Evolutionary conservation across 2,888 invertebrate genomes (phyloP).

Genomic region (Baccha elongata): DNA sequence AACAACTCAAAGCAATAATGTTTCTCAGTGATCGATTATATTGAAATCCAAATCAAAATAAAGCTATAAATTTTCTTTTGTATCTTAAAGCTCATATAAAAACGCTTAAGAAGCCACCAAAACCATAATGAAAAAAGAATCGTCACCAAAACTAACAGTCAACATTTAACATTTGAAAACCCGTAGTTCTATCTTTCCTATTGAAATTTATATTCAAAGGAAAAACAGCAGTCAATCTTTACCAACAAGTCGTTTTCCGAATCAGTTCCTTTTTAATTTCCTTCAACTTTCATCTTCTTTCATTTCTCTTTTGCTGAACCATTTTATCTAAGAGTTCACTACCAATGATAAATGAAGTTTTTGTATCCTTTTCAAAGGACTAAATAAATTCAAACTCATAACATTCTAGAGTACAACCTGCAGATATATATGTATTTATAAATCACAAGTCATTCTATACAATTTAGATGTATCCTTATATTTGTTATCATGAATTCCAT

Average conservation of each 20-base stretch:
- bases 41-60: no score
- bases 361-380: constrained; percentile 10
- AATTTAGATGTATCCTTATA: background rate
- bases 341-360: constrained; percentile 13
- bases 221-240: background rate
- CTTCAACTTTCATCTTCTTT: background rate
- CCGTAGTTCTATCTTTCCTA: no score
- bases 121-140: no score
- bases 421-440: constrained; percentile 45
- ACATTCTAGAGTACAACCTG: constrained; percentile 25
- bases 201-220: background rate
- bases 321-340: background rate
- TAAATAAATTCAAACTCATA: constrained; percentile 40
- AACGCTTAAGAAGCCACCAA: no score
- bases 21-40: no score
- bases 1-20: no score
- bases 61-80: no score
- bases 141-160: no score
- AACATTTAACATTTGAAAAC: no score
- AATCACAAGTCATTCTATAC: constrained; percentile 45
- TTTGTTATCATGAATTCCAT: constrained; percentile 66
- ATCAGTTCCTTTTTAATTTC: constrained; percentile 28
- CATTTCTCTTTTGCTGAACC: background rate
- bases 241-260: constrained; percentile 43
- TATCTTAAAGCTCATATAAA: no score